phyloP scores from a whole-genome alignment of 2,888 invertebrate genomes.

The Sisyra terminalis region DNA sequence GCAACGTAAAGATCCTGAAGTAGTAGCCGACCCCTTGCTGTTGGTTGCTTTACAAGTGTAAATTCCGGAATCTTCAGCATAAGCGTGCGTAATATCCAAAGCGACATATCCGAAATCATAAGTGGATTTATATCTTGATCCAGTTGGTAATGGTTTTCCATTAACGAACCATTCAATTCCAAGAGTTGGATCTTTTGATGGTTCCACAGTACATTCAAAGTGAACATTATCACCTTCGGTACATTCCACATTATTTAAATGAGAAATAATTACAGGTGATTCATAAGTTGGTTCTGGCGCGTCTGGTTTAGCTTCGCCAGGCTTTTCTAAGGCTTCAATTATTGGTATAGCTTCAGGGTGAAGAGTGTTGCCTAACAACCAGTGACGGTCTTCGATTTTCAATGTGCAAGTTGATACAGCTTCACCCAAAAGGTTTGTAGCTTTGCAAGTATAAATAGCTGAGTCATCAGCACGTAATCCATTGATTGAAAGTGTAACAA shows the following conservation, averaged over 20 bases:
- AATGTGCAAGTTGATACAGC: conserved; percentile 84
- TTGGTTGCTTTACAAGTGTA: conserved; percentile 84
- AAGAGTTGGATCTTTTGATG: conserved; percentile 79
- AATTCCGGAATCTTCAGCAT: conserved; percentile 84
- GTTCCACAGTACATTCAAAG: conserved; percentile 85
- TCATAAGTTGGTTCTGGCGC: conserved; percentile 66
- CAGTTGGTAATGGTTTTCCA: conserved; percentile 73
- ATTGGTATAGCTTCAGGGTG: conserved; percentile 80
- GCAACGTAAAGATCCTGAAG: conserved; percentile 76
- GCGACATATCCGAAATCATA: conserved; percentile 95
- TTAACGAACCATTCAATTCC: conserved; percentile 92
- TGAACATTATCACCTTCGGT: conserved; percentile 76
- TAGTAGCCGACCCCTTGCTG: conserved; percentile 75
- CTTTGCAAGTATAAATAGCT: conserved; percentile 90
- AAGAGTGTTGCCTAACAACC: conserved; percentile 72
- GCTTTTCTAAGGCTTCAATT: conserved; percentile 73
- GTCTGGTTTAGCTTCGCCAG: conserved; percentile 46
- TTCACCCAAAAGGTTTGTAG: conserved; percentile 83
- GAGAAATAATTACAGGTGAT: conserved; percentile 76
- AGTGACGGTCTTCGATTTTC: conserved; percentile 77
- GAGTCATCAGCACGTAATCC: conserved; percentile 79
- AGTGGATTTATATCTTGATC: conserved; percentile 78
- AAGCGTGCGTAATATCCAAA: conserved; percentile 72
- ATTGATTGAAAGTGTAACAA: conserved; percentile 82
- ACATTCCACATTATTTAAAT: conserved; percentile 79